Conservation (phyloP, 2,113 vertebrate species). For the Hepsetus odoe region DNA sequence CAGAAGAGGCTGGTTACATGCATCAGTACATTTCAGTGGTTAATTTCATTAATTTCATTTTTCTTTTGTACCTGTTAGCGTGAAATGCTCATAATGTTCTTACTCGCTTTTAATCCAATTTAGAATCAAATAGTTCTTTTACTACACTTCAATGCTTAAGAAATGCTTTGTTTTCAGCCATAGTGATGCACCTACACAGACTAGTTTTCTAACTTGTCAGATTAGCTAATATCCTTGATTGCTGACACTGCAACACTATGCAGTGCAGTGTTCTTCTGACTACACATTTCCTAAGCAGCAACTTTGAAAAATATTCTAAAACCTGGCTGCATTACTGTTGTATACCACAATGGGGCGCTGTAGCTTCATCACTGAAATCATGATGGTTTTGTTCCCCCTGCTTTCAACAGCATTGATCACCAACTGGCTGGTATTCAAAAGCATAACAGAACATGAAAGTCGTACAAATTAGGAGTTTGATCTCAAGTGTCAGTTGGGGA, state of each 20-base stretch:
- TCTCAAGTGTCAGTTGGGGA: neutral
- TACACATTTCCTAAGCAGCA: neutral
- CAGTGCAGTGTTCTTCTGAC: neutral
- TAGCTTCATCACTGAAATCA: slow-evolving; percentile 16
- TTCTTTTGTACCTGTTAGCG: no score
- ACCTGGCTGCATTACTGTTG: neutral
- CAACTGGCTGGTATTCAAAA: neutral
- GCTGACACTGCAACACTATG: no score
- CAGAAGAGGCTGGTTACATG: slow-evolving; percentile 28
- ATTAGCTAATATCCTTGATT: no score
- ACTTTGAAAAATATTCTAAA: no score
- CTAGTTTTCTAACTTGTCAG: no score
- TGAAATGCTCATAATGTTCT: neutral
- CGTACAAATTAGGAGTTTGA: slow-evolving; percentile 7
- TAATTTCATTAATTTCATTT: no score
- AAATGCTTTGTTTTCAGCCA: neutral
- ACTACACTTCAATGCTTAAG: neutral
- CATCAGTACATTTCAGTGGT: slow-evolving; percentile 47
- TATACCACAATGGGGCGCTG: slow-evolving; percentile 43
- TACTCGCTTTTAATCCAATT: neutral
- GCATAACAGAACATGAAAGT: neutral
- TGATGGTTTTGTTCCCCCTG: neutral
- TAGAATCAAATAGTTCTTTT: no score
- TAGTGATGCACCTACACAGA: neutral
- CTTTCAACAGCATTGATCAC: slow-evolving; percentile 2